Base-by-base conservation (phyloP, 2,797 vertebrate genomes). In the Fundulus diaphanus region DNA sequence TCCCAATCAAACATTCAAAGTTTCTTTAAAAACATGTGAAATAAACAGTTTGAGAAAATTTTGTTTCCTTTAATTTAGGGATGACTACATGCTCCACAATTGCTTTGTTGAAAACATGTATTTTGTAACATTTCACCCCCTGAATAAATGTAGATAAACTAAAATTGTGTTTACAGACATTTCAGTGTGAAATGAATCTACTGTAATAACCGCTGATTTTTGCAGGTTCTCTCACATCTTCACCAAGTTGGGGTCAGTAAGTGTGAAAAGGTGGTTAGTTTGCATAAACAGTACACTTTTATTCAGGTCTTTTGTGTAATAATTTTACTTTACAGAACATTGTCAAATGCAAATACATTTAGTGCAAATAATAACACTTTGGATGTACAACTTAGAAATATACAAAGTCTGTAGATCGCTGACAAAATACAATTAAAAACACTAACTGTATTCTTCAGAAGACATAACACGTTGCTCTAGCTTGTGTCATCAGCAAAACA, bases 321-420 rank as follows among this genome's bases (percentile, higher is more conserved):
- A 81, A 93, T 92, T 94, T 94, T 94, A 94, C 94, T 94, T 94
- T 94, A 94, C 90, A 93, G 88, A 89, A 93, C 90, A 94, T 94
- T 93, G 89, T 92, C 91, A 90, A 93, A 92, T 86, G 92, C 92
- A 90, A 89, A 92, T 92, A 94, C 89, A 94, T 91, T 93, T 94
- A 94, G 94, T 94, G 93, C 94, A 95, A 95, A 94, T 92, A 93
- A 94, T 92, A 93, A 93, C 90, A 93, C 90, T 91, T 93, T 83
- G 76, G 91, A 94, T 91, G 91, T 92, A 93, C 90, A 93, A 92
- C 89, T 90, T 92, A 91, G 90, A 93, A 94, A 93, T 90, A 92
- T 92, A 93, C 91, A 93, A 93, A 93, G 89, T 88, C 82, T 93
- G 90, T 88, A 81, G 83, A 89, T 91, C 92, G 84, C 80, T 88